Evolutionary conservation across 2,888 invertebrate genomes (phyloP), one percentile per base, ranked within the genome.

Genomic region (Cordilura impudica): DNA sequence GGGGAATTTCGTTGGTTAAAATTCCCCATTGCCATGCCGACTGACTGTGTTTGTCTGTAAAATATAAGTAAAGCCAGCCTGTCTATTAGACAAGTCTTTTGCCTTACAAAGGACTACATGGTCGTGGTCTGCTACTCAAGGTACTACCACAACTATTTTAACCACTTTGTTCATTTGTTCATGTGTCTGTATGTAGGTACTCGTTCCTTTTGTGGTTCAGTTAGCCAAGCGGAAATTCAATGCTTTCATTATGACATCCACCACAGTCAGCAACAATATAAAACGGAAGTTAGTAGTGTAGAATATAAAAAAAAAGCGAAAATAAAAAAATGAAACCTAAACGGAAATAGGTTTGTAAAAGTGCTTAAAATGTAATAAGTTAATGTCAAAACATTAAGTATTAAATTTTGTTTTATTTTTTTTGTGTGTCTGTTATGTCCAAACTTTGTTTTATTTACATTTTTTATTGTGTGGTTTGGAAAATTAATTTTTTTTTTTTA

Each of bases 211-310:
- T 43, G 53, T 45, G 21, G 63, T 63, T 54, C 2, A 43, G 58
- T 26, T 26, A 76, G 47, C 77, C 66, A 54, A 66, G 66, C 66
- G 77, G 77, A 77, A 77, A 77, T 71, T 71, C 60, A 60, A 49
- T 71, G 71, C 66, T 71, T 77, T 71, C 65, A 66, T 71, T 66
- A 77, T 66, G 60, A 77, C 71, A 77, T 71, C 63, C 35, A 39
- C 39, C 10, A 16, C n/a, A 21, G 7, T 19, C 35, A 35, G 12
- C 31, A 12, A 54, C 53, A 61, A 45, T 26, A 43, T 61, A 45
- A 61, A 77, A 16, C 66, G 60, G 71, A 71, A 54, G 71, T 66
- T 12, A 63, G 70, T 35, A 19, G 43, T 21, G 43, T 14, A 29
- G 18, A 19, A 43, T 12, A 14, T 23, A n/a, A 39, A 35, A n/a